Conservation (phyloP, 2,797 vertebrate species). For the Argyrosomus regius region DNA sequence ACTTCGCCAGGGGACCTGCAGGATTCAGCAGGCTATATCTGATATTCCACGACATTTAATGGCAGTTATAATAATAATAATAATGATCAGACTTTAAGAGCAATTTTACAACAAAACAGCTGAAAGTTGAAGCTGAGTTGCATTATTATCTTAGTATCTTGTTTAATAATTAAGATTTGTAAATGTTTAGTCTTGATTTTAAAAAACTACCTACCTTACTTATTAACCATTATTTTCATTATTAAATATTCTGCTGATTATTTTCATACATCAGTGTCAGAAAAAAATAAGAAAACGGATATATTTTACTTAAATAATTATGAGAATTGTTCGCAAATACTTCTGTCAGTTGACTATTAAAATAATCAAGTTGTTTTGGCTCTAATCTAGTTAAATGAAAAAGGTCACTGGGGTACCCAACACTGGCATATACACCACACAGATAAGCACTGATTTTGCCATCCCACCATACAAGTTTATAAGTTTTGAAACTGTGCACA, state of each 20-base stretch:
- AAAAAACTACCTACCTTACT: background rate
- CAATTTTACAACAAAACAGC: background rate
- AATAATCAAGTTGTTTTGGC: background rate
- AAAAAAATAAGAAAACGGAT: background rate
- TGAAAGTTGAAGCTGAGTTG: background rate
- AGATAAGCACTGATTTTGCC: background rate
- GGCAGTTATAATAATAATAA: background rate
- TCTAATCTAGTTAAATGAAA: background rate
- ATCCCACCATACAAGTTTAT: background rate
- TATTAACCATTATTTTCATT: too few species aligned
- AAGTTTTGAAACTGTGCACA: background rate
- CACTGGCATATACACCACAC: background rate
- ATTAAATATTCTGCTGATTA: background rate
- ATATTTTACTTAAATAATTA: background rate
- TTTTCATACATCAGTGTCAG: background rate
- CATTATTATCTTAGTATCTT: background rate
- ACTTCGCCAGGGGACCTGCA: slow-evolving; percentile 14
- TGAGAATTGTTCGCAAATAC: background rate
- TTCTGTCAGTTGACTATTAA: too few species aligned
- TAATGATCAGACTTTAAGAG: background rate
- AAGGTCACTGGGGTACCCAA: background rate
- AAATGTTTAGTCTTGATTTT: background rate
- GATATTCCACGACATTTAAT: background rate
- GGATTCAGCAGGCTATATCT: background rate
- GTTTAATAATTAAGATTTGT: background rate